Evolutionary conservation across 2,113 vertebrate genomes (phyloP).

Genomic region (Salvelinus namaycush): DNA sequence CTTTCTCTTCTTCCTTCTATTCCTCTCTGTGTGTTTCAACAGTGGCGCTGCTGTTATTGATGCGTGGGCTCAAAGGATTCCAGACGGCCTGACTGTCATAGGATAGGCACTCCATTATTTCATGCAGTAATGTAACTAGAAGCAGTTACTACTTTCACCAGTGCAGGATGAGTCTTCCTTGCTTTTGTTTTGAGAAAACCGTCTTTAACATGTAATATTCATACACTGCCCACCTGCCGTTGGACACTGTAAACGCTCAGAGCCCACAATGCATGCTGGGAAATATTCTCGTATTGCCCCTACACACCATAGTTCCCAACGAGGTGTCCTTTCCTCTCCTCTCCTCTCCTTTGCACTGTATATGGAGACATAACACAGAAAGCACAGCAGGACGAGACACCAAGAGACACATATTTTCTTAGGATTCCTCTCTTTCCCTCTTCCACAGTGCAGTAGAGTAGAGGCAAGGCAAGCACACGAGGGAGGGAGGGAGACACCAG

Average conservation of each 20-base stretch:
- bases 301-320: neutral
- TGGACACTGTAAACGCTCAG: neutral
- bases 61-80: conserved; percentile 49
- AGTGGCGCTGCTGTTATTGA: conserved; percentile 45
- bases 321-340: neutral
- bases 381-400: neutral
- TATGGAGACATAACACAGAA: neutral
- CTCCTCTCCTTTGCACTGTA: neutral
- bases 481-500: neutral
- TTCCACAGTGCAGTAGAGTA: neutral
- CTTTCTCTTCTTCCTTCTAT: neutral
- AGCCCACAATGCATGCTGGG: conserved; percentile 8
- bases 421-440: neutral
- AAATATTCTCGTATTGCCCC: neutral
- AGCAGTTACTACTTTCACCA: neutral
- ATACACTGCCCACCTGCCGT: neutral
- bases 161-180: neutral
- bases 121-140: neutral
- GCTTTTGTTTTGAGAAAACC: neutral
- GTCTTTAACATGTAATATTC: neutral
- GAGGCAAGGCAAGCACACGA: neutral
- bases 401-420: neutral
- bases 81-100: conserved; percentile 37
- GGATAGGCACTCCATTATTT: conserved; percentile 23
- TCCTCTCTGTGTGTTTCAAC: conserved; percentile 11